Evolutionary conservation across 2,113 vertebrate species (phyloP), one percentile per base, ranked within the genome.

Genomic region (Argyrosomus japonicus): DNA sequence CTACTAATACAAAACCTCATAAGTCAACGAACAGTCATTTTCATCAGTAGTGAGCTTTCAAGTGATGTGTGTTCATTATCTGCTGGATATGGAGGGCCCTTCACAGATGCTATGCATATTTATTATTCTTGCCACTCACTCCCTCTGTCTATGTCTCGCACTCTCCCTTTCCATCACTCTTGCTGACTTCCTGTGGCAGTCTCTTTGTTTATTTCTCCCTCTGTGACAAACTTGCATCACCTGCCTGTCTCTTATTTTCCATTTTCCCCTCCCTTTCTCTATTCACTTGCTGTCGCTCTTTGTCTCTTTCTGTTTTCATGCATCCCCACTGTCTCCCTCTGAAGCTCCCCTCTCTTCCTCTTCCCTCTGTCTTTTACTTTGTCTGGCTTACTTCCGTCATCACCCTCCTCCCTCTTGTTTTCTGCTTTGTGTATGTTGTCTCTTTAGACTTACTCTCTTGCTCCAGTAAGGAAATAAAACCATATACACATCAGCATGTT

Each of bases 221-320:
- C 43, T 63, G 87, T 86, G 82, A 81, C 80, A 71, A 70, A 86
- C 73, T 86, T 84, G 65, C 85, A 76, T 89, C 89, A 90, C 87
- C 89, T 77, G 68, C 84, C 75, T 79, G 60, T 82, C 62, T 86
- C 79, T 74, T 70, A 88, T 84, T 87, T 82, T 81, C 57, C 19
- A 21, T 68, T 69, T 60, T 40, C 47, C 65, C 75, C 65, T 82
- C 81, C 74, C 40, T 62, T 48, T 77, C 56, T 71, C 76, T 57
- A 13, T 84, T 78, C 57, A 72, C 68, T 61, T 6, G 23, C 79
- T 86, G 65, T 86, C 45, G 27, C 61, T 58, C 48, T 86, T 45
- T 77, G 45, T 83, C 64, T 78, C 57, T 21, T 40, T 45, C 53
- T 71, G 64, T 82, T 71, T 21, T 27, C 27, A 29, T 75, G 13